Evolutionary conservation across 2,113 vertebrate genomes (phyloP).

Genomic region (Heteronetta atricapilla): DNA sequence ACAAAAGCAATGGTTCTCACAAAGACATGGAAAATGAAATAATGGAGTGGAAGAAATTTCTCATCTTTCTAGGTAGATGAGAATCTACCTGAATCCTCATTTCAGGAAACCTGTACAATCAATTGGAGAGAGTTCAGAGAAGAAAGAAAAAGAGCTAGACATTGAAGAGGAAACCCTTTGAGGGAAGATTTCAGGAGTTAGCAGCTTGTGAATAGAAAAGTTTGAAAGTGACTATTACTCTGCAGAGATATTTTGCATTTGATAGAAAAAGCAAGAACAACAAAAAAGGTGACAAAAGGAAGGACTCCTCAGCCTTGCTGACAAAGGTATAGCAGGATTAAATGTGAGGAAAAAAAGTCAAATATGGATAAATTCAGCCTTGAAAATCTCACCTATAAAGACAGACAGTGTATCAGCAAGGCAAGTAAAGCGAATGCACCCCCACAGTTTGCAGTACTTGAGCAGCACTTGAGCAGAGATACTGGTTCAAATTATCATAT

Average conservation of each 20-base stretch:
- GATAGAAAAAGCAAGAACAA: neutral
- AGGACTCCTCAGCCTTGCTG: neutral
- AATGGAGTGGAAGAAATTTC: neutral
- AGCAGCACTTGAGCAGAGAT: neutral
- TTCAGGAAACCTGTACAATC: neutral
- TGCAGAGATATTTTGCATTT: neutral
- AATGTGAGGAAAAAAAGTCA: neutral
- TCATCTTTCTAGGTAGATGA: neutral
- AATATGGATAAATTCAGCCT: neutral
- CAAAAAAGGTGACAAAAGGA: neutral
- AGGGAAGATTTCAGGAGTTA: neutral
- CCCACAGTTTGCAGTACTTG: neutral
- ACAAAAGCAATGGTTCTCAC: neutral
- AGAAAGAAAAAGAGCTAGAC: neutral
- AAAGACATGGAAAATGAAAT: neutral
- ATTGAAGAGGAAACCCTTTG: neutral
- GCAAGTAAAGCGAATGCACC: neutral
- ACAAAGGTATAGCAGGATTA: neutral
- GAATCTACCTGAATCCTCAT: neutral
- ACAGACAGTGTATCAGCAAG: neutral
- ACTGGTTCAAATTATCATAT: neutral
- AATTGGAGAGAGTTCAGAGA: neutral
- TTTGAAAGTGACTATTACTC: neutral
- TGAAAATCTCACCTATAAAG: neutral
- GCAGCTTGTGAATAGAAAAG: neutral